Conservation (phyloP, 2,113 vertebrate genomes). For the Aegithalos caudatus region DNA sequence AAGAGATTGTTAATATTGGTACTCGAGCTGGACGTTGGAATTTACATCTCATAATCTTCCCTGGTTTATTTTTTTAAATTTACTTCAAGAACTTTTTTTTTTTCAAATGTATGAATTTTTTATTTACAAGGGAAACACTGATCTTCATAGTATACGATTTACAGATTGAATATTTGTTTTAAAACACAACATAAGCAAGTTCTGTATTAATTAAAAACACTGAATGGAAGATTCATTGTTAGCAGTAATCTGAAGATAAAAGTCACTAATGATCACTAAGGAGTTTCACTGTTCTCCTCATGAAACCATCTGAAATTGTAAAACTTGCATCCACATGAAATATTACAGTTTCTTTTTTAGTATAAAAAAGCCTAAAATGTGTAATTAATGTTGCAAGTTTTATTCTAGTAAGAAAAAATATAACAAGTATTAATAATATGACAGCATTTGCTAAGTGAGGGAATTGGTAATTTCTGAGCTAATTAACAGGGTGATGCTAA, state of each 20-base stretch:
- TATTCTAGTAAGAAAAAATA: not conserved
- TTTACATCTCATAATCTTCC: not conserved
- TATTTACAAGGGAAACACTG: not conserved
- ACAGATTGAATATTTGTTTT: not conserved
- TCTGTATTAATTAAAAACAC: not conserved
- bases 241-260: not conserved
- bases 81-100: not conserved
- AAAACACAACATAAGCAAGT: not conserved
- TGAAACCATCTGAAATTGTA: not conserved
- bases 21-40: not conserved
- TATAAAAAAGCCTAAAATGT: not conserved
- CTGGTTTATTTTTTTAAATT: not conserved
- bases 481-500: not conserved
- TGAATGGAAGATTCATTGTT: not conserved
- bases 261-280: not conserved
- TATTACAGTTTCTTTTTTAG: not conserved
- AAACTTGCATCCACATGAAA: not conserved
- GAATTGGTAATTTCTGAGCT: not conserved
- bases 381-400: not conserved
- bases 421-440: not conserved
- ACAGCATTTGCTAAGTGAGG: not conserved
- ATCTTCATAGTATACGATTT: not conserved
- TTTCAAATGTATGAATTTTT: not conserved
- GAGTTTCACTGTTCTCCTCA: not conserved
- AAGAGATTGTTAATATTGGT: not conserved